These are phyloP conservation scores for Zapus hudsonius DNA, from an alignment of 2,113 vertebrate genomes.

Conservation along the genomic window DNA sequence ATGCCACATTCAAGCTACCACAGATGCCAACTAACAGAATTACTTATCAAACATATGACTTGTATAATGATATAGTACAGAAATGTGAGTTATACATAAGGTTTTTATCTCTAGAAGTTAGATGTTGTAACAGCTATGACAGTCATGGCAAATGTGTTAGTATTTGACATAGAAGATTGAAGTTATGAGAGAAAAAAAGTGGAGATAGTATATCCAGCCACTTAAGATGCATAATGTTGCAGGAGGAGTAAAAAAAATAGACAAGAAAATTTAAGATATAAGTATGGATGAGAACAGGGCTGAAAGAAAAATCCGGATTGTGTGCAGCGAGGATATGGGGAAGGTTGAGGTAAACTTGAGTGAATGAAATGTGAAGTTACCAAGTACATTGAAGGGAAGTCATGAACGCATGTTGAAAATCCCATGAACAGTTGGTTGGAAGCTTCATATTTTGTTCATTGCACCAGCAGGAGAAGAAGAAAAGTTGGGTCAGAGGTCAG, in stretches of 20 bases:
- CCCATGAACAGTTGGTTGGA: fast-evolving
- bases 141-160: not conserved
- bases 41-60: not conserved
- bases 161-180: not conserved
- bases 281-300: not conserved
- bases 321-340: not conserved
- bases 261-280: too few species aligned
- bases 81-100: not conserved
- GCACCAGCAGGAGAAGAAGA: not conserved
- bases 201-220: not conserved
- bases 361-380: not conserved
- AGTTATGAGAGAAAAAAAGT: not conserved
- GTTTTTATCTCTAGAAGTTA: not conserved
- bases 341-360: not conserved
- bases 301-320: not conserved
- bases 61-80: not conserved
- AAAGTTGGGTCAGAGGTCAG: not conserved
- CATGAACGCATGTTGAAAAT: not conserved
- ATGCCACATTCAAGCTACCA: too few species aligned
- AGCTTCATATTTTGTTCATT: not conserved
- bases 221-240: not conserved
- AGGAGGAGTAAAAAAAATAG: too few species aligned
- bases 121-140: not conserved
- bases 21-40: too few species aligned
- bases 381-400: not conserved